These are phyloP conservation scores for Brenthis daphne DNA, from an alignment of 2,888 invertebrate genomes.

Conservation along the genomic window DNA sequence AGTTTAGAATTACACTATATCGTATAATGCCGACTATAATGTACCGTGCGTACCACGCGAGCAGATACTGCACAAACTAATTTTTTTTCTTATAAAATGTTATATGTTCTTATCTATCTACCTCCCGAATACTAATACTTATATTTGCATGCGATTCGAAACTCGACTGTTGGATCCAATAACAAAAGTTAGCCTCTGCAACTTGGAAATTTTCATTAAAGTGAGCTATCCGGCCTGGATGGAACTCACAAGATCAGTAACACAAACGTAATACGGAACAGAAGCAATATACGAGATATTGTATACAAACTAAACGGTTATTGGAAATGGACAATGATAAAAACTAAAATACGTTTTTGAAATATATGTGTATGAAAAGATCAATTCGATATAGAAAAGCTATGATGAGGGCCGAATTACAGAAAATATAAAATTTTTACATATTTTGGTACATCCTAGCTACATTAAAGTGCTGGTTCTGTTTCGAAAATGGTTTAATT, in stretches of 20 bases:
- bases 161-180: conserved; percentile 18
- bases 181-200: conserved; percentile 19
- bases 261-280: conserved; percentile 14
- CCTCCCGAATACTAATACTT: background rate
- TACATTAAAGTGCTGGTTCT: too few species aligned
- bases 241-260: conserved; percentile 19
- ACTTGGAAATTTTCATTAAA: conserved; percentile 41
- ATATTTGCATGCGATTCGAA: conserved; percentile 1
- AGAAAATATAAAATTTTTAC: too few species aligned
- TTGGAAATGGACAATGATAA: conserved; percentile 9
- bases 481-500: too few species aligned
- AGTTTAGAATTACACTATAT: too few species aligned
- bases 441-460: too few species aligned
- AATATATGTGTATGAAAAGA: background rate
- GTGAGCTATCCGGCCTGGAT: conserved; percentile 25
- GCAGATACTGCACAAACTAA: too few species aligned
- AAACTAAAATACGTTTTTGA: conserved; percentile 1
- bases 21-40: too few species aligned
- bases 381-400: too few species aligned
- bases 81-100: too few species aligned
- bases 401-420: too few species aligned
- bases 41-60: too few species aligned
- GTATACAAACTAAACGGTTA: conserved; percentile 17
- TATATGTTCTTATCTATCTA: too few species aligned
- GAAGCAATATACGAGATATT: conserved; percentile 19